These are phyloP conservation scores for Hystrix cristata DNA, from an alignment of 2,113 vertebrate genomes.

Conservation along the genomic window DNA sequence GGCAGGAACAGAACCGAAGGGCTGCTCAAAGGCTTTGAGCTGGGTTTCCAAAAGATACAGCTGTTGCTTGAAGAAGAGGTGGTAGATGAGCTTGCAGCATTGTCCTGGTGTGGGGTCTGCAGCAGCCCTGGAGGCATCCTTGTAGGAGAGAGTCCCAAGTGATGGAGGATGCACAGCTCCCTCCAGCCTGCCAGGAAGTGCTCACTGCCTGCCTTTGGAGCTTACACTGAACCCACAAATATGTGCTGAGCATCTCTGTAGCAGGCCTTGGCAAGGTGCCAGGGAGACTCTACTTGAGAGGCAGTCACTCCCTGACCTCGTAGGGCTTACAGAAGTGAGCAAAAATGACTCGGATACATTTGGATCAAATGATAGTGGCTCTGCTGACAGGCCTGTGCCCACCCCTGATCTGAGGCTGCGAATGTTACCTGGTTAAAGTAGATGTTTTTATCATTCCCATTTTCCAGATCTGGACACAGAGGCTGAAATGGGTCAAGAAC, in stretches of 20 bases:
- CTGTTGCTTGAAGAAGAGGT: neutral
- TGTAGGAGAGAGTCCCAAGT: neutral
- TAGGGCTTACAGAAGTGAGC: neutral
- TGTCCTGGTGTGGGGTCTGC: neutral
- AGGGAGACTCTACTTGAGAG: neutral
- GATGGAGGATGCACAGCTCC: neutral
- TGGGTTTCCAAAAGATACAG: neutral
- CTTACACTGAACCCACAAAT: neutral
- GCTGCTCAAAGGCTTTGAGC: neutral
- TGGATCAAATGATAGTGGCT: neutral
- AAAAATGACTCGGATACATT: neutral
- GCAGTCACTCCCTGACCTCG: neutral
- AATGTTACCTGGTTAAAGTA: too few species aligned
- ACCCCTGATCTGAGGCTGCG: neutral
- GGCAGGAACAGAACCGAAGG: neutral
- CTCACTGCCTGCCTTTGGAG: neutral
- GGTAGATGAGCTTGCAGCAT: neutral
- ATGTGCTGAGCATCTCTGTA: rapidly evolving
- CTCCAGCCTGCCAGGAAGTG: neutral
- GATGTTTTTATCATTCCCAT: neutral
- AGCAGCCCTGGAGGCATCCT: neutral
- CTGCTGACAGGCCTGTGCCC: rapidly evolving
- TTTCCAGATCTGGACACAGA: neutral
- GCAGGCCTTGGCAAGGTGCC: neutral
- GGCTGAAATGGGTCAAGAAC: neutral